Evolutionary conservation across 2,888 invertebrate species (phyloP).

Genomic region (Synanthedon myopaeformis): DNA sequence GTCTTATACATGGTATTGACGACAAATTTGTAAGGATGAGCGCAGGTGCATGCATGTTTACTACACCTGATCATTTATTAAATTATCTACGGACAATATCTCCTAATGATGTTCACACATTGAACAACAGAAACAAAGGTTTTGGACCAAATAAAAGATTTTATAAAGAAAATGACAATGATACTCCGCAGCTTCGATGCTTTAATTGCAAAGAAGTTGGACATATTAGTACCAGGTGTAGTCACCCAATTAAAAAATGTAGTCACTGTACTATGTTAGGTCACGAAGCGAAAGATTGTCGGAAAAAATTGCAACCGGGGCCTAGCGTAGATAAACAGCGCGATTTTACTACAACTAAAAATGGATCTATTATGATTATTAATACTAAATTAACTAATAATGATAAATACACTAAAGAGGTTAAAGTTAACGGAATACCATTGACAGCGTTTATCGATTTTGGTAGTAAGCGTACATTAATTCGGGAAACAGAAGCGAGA

Average conservation of each 20-base stretch:
- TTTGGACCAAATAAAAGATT: too few relatives aligned
- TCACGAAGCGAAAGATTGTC: constrained; percentile 4
- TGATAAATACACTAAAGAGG: constrained; percentile 6
- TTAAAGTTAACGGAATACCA: neutral
- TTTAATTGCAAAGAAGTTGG: constrained; percentile 4
- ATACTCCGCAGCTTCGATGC: too few relatives aligned
- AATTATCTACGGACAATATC: too few relatives aligned
- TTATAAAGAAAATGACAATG: too few relatives aligned
- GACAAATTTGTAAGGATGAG: constrained; percentile 13
- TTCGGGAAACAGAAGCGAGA: neutral
- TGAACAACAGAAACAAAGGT: too few relatives aligned
- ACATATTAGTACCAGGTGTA: constrained; percentile 9
- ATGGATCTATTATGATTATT: too few relatives aligned
- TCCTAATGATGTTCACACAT: too few relatives aligned
- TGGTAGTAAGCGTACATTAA: constrained; percentile 6
- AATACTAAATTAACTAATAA: neutral
- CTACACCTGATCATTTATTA: constrained; percentile 6
- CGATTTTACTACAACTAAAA: too few relatives aligned
- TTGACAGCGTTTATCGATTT: constrained; percentile 5
- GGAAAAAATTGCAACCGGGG: neutral
- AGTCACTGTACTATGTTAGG: constrained; percentile 7
- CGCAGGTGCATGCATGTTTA: constrained; percentile 7
- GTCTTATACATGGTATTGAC: constrained; percentile 12
- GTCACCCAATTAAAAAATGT: constrained; percentile 8
- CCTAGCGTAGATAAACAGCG: too few relatives aligned